Evolutionary conservation across 2,797 vertebrate species (phyloP), one percentile per base, ranked within the genome.

Genomic region (Dryobates pubescens): DNA sequence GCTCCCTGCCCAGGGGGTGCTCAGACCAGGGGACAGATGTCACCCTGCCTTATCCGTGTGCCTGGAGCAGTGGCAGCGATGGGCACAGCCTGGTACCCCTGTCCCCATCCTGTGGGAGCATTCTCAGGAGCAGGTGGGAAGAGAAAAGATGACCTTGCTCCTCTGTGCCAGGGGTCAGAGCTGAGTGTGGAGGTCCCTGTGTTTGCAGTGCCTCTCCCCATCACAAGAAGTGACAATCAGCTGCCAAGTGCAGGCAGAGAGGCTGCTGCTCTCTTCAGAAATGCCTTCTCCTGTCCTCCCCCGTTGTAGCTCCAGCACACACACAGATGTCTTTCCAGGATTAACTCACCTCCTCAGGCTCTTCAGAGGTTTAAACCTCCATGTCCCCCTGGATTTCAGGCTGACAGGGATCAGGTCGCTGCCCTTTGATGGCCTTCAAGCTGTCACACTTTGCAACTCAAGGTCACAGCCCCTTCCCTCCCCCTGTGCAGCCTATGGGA

Each of bases 401-500:
- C 38, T 32, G 47, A 2, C 53, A 7, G 17, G 54, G 51, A 38
- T 8, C 49, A 13, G 20, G 17, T 12, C 0, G 2, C 23, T 22
- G 43, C n/a, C 17, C 54, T 54, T 17, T 2, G 18, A 4, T 1
- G 56, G 53, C 71, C 30, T 59, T 17, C 1, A 3, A 13, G 71
- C 38, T 32, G 0, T 0, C 8, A 27, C 68, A 2, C 38, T 38
- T 38, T 4, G 34, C 34, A 9, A 17, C 9, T 24, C 22, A 17
- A 65, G 64, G 73, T 32, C 69, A 27, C 61, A 1, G 11, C 19
- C 10, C 8, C 43, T 80, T 70, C 24, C 24, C 24, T 22, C 59
- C 6, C 49, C 19, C 19, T 54, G 17, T 1, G 0, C 23, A 4
- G 11, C 1, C 68, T 36, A 3, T 0, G 0, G 78, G 78, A 63